Base-by-base conservation (phyloP, 2,113 vertebrate species). In the Cochlearius cochlearius region DNA sequence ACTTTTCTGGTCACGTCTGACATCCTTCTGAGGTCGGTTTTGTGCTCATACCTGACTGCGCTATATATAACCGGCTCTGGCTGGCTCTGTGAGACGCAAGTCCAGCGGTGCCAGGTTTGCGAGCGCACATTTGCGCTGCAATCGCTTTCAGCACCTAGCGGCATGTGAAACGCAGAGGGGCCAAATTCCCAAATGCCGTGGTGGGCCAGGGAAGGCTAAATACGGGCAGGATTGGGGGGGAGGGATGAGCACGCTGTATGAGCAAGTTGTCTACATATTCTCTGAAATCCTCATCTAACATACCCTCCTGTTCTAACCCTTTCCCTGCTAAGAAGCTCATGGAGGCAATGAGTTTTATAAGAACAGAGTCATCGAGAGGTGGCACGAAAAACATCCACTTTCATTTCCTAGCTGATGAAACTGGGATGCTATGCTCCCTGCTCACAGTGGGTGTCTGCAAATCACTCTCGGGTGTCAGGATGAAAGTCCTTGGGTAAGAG, bases 131-230 rank as follows among this genome's bases (percentile, higher is more conserved):
- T 83, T 74, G 67, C 36, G 2, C 56, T 32, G 9, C 25, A 10
- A 22, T 26, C 16, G 5, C 25, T 26, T 34, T 41, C 58, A 18
- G 30, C 5, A 2, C 23, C 29, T 11, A 36, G 16, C 0, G 1
- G 12, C 7, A 7, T 2, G 15, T 64, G 62, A 43, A 59, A 59
- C 0, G 2, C 47, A 41, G 41, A 60, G 38, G 19, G 41, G 49
- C 23, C 23, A 3, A 52, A 14, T 25, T 19, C 69, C 23, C 23
- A 3, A 52, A 14, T 25, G 16, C 69, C n/a, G 49, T 38, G 59
- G 16, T 72, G 85, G 11, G 34, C 10, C 39, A 18, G 55, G 38
- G 53, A 64, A 41, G 26, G 53, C 14, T 34, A 56, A 76, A 11
- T 14, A 49, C 45, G 39, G n/a, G 38, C 16, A 21, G 34, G 64